phyloP scores from a whole-genome alignment of 2,797 vertebrate genomes.

The Peromyscus attwateri region DNA sequence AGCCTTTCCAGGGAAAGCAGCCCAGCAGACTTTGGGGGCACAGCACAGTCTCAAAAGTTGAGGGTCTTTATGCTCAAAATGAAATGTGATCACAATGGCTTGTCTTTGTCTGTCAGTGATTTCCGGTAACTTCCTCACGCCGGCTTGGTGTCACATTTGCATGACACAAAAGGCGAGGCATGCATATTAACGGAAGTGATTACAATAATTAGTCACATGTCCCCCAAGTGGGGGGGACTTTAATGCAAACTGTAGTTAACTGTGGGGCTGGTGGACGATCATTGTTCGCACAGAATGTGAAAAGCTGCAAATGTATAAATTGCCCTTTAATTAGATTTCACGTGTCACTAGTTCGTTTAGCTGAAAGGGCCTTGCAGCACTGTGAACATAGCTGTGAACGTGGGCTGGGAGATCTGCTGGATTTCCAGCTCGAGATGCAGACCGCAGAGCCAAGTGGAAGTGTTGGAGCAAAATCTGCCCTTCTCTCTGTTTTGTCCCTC shows the following conservation, averaged over 20 bases:
- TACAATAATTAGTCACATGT: conserved; percentile 3
- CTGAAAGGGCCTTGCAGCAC: neutral
- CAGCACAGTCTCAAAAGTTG: neutral
- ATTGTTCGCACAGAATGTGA: neutral
- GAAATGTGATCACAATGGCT: neutral
- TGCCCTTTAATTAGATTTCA: conserved; percentile 30
- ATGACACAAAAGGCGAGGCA: conserved; percentile 12
- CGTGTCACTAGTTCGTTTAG: conserved; percentile 2
- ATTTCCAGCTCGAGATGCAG: neutral
- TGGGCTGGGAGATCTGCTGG: neutral
- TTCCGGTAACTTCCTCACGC: neutral
- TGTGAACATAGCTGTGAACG: accelerated
- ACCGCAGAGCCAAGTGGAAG: accelerated
- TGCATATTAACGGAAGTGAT: conserved; percentile 10
- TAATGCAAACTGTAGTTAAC: neutral
- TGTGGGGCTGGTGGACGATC: neutral
- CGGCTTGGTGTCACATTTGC: neutral
- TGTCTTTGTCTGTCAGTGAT: neutral
- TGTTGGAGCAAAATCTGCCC: neutral
- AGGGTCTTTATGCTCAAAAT: neutral
- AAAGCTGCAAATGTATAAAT: neutral
- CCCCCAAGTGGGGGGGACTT: neutral
- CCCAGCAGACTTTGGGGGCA: neutral
- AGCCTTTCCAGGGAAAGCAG: neutral
- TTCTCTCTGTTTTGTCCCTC: neutral